A percentile compares a stretch with the other conserved stretches of the same genome.
These are phyloP conservation scores for Acromyrmex echinatior DNA, from an alignment of 1,140 invertebrate genomes.

Conservation along the genomic window DNA sequence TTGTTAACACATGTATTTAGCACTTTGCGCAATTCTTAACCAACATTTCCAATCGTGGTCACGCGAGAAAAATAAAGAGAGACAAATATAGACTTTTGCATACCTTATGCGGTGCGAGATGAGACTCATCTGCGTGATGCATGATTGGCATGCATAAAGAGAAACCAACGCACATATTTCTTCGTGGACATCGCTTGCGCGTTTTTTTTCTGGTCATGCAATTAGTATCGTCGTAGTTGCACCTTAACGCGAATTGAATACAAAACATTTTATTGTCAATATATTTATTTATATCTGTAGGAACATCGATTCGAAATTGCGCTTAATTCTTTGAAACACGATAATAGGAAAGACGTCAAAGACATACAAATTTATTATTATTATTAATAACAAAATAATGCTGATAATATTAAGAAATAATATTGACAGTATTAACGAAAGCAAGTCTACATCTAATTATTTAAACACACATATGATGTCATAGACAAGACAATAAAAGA, in stretches of 20 bases:
- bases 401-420: background rate
- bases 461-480: constrained; percentile 29
- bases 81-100: background rate
- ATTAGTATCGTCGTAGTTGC: background rate
- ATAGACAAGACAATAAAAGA: background rate
- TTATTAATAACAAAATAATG: background rate
- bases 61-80: background rate
- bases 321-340: background rate
- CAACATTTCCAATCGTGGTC: background rate
- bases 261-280: background rate
- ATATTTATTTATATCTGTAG: background rate
- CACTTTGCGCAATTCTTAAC: constrained; percentile 38
- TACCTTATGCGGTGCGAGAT: background rate
- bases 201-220: constrained; percentile 49
- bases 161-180: constrained; percentile 26
- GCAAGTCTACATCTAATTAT: background rate
- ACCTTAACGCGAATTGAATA: constrained; percentile 1
- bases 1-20: constrained; percentile 40
- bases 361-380: background rate
- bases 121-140: constrained; percentile 28
- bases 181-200: constrained; percentile 63
- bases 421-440: background rate
- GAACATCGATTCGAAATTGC: background rate
- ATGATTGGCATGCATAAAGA: constrained; percentile 48
- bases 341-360: background rate